phyloP scores from a whole-genome alignment of 2,888 invertebrate species.

The Caenorhabditis sp. region DNA sequence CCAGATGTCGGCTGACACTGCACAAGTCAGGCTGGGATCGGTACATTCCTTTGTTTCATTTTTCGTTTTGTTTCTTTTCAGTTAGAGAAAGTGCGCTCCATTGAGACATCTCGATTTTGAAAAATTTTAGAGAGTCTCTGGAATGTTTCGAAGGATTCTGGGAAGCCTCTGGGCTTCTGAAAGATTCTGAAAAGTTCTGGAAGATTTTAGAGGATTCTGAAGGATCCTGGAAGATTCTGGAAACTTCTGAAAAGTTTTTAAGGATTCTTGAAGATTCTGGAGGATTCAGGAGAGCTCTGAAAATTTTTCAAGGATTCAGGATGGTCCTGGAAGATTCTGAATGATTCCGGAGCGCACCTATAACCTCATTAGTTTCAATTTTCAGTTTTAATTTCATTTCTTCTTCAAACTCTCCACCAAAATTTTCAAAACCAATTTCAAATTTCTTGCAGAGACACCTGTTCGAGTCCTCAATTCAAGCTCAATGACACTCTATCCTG shows the following conservation, averaged over 20 bases:
- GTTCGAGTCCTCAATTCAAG: slow-evolving; percentile 57
- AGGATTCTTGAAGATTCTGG: background rate
- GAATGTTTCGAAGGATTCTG: background rate
- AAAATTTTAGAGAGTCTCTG: background rate
- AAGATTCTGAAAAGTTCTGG: no score
- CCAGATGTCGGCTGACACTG: slow-evolving; percentile 64
- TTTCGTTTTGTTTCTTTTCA: slow-evolving; percentile 11
- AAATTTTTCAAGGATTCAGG: background rate
- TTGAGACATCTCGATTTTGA: background rate
- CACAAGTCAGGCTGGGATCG: slow-evolving; percentile 69
- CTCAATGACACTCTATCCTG: slow-evolving; percentile 65
- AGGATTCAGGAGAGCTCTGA: no score
- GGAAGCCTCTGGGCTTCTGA: no score
- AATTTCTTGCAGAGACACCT: slow-evolving; percentile 55
- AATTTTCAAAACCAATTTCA: no score
- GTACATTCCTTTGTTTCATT: slow-evolving; percentile 33
- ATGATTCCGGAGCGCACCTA: background rate
- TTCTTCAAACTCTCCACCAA: slow-evolving; percentile 1
- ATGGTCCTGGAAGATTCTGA: background rate
- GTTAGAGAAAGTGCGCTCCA: slow-evolving; percentile 12
- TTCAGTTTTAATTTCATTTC: background rate
- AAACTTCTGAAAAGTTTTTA: background rate
- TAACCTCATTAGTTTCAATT: background rate
- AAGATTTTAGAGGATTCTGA: background rate
- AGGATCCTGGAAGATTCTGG: background rate